phyloP scores from a whole-genome alignment of 2,797 vertebrate species.

The Gadopsis bispinosus region DNA sequence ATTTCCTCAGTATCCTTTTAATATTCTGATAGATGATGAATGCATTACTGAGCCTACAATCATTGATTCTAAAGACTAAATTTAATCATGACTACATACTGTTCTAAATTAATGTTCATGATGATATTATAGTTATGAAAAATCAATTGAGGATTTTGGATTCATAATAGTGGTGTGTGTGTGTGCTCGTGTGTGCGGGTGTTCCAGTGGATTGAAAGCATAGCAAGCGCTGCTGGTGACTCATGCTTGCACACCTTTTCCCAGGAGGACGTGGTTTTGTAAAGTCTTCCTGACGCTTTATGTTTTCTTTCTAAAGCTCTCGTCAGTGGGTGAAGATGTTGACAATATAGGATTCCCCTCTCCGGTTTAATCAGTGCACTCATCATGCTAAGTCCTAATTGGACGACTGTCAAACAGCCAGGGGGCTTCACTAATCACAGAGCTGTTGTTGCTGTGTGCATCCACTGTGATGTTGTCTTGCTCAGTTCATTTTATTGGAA shows the following conservation, averaged over 20 bases:
- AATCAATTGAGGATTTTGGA: conserved; percentile 37
- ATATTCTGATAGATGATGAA: not conserved
- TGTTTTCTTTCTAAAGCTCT: conserved; percentile 36
- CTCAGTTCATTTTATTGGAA: conserved; percentile 45
- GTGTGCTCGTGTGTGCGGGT: not conserved
- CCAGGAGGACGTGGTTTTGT: conserved; percentile 43
- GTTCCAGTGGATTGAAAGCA: conserved; percentile 43
- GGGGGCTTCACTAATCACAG: conserved; percentile 39
- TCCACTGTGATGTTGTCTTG: conserved; percentile 40
- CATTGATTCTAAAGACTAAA: not conserved
- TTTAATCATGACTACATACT: not conserved
- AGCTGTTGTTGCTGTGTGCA: conserved; percentile 58
- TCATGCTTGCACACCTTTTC: conserved; percentile 65
- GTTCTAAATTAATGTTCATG: conserved; percentile 9
- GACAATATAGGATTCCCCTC: conserved; percentile 51
- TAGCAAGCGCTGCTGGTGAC: conserved; percentile 54
- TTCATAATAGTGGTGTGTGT: conserved; percentile 33
- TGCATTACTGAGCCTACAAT: not conserved
- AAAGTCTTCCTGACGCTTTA: conserved; percentile 40
- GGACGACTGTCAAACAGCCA: conserved; percentile 63
- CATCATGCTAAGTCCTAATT: conserved; percentile 63
- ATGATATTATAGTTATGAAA: conserved; percentile 26
- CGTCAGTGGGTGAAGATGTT: conserved; percentile 46
- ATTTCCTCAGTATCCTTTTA: not conserved
- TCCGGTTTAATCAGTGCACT: conserved; percentile 58